Evolutionary conservation across 1,140 invertebrate species (phyloP), one percentile per base, ranked within the genome.

Genomic region (Trichogramma pretiosum): DNA sequence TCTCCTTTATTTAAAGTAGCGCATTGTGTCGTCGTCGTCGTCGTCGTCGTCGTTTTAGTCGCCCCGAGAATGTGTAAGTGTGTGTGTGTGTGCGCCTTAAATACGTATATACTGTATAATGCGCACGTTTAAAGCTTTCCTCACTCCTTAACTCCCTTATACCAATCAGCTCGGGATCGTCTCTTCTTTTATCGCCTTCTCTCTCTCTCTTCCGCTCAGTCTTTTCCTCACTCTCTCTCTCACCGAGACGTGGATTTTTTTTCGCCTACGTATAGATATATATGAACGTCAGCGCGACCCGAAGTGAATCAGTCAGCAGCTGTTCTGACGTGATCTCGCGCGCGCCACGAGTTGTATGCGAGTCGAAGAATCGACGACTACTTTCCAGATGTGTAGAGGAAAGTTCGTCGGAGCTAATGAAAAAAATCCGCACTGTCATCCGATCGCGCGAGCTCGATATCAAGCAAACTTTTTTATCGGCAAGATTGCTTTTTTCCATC

Each of bases 1-100:
- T 58, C 58, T 72, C 35, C 62, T 72, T 72, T 71, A 72, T 72
- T 72, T 72, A 72, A 72, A 71, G 66, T 71, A 72, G 68, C n/a
- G n/a, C 65, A 67, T 72, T 72, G 68, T 71, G 65, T 69, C 60
- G 60, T 62, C 52, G 9, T 19, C 24, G 16, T 42, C 21, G 16
- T 30, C 16, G n/a, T 18, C 23, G n/a, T 13, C 19, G 34, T 55
- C 40, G 28, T 44, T 45, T 13, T 14, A 7, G 24, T 5, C 24
- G 24, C 24, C 24, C 11, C 5, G 24, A 5, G 24, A 11, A 28
- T 28, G n/a, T n/a, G n/a, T n/a, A n/a, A n/a, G n/a, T n/a, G n/a
- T n/a, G n/a, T n/a, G n/a, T n/a, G n/a, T n/a, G n/a, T n/a, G n/a
- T n/a, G n/a, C n/a, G n/a, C n/a, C n/a, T n/a, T n/a, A n/a, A n/a